Conservation (phyloP, 2,113 vertebrate species). For the Poeciliopsis prolifica region DNA sequence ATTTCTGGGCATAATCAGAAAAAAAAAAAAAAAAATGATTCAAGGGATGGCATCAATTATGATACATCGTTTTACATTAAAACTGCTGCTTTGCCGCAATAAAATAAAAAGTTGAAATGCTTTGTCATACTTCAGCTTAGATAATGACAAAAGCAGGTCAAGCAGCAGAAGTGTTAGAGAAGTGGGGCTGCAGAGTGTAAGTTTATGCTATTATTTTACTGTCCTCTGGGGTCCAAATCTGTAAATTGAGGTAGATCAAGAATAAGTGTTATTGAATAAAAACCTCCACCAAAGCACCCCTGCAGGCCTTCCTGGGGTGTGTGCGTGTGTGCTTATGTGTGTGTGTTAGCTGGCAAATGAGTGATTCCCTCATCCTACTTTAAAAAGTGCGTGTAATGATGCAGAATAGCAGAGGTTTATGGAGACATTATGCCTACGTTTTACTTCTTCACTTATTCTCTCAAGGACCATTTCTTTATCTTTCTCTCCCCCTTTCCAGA, state of each 20-base stretch:
- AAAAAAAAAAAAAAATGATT: too few species aligned
- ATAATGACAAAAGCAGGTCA: constrained; percentile 14
- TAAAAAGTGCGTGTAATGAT: constrained; percentile 72
- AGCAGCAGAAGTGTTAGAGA: constrained; percentile 10
- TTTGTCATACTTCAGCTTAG: constrained; percentile 21
- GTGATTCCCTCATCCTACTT: constrained; percentile 64
- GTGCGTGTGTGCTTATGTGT: constrained; percentile 43
- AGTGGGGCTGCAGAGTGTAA: constrained; percentile 30
- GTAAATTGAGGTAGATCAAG: constrained; percentile 56
- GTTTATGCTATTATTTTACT: constrained; percentile 54
- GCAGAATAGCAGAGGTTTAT: constrained; percentile 72
- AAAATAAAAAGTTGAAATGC: neutral
- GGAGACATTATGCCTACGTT: constrained; percentile 64
- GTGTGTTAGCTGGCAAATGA: constrained; percentile 63
- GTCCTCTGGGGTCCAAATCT: constrained; percentile 46
- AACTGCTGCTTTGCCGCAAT: neutral
- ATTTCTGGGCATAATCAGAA: neutral
- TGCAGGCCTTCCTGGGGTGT: constrained; percentile 25
- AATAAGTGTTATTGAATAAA: constrained; percentile 70
- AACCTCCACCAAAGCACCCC: constrained; percentile 45
- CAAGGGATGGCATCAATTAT: too few species aligned
- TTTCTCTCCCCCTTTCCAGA: constrained; percentile 30
- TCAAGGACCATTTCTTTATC: constrained; percentile 32
- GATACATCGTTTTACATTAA: neutral
- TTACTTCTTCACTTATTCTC: constrained; percentile 39